Evolutionary conservation across 2,113 vertebrate species (phyloP), one percentile per base, ranked within the genome.

Genomic region (Oreochromis aureus): DNA sequence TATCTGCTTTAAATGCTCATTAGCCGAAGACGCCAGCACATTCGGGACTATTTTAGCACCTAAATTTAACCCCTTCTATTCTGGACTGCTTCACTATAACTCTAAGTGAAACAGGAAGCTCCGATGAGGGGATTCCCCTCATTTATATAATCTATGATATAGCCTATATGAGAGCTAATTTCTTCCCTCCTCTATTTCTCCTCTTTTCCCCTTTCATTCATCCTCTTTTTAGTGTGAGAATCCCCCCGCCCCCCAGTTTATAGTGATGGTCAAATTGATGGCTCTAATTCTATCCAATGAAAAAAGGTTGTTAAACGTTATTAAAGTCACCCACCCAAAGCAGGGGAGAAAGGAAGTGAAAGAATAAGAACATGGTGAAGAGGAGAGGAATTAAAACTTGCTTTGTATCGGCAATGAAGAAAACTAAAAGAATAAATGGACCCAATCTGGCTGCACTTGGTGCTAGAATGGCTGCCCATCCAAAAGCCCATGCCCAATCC

Each of bases 401-500:
- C 59, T 66, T 85, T 83, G 84, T 90, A 36, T 76, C 8, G 36
- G 8, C 63, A 83, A 83, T 83, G 36, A 90, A 90, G 84, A 83
- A 56, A 86, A 84, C 39, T 73, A 87, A 86, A 82, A 92, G 85
- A 94, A 94, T 81, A 93, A 94, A 92, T 91, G 84, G 89, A 81
- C 88, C 79, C 86, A 93, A 90, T 94, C 89, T 93, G 86, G 85
- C 89, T 90, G 87, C 91, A 87, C 90, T 94, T 84, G 87, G 82
- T 30, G 36, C 83, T 81, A 88, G 80, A 91, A 82, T 81, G 83
- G 82, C 78, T 83, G 89, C 89, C 92, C 86, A 84, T 93, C 93
- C 92, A 93, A 86, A 91, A 91, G 83, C 81, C 86, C 36, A 15
- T 91, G 91, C 91, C 92, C 90, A 90, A 90, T 87, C 88, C 91